These are phyloP conservation scores for Arbacia lixula DNA, from an alignment of 53 echinoderm and acorn worm species.

Conservation along the genomic window DNA sequence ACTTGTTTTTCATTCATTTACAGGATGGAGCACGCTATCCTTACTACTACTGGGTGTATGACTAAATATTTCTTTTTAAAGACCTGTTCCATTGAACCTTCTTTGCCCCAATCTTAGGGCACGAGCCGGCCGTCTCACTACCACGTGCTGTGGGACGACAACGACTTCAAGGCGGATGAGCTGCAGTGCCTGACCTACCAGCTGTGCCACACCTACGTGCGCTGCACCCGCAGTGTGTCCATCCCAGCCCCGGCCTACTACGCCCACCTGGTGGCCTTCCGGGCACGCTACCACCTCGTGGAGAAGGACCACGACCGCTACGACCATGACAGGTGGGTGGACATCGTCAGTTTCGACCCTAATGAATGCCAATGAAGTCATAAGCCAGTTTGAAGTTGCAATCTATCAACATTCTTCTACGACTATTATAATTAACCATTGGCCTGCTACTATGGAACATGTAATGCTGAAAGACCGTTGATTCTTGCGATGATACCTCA, in stretches of 20 bases:
- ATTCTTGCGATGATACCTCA: too few species aligned
- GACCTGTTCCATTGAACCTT: background rate
- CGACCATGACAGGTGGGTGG: constrained; percentile 31
- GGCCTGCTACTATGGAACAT: too few species aligned
- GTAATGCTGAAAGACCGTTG: too few species aligned
- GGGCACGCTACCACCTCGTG: constrained; percentile 93
- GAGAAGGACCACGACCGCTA: constrained; percentile 98
- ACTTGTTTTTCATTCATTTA: too few species aligned
- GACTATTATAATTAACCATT: too few species aligned
- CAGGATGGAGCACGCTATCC: too few species aligned
- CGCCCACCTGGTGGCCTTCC: constrained; percentile 96
- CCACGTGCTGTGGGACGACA: constrained; percentile 99
- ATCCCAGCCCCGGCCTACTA: constrained; percentile 99
- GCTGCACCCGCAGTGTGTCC: constrained; percentile 96
- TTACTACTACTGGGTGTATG: too few species aligned
- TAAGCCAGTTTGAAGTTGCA: too few species aligned
- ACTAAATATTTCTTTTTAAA: too few species aligned
- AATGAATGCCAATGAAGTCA: background rate
- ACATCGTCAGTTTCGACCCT: background rate
- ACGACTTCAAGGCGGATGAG: constrained; percentile 95
- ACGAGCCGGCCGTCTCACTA: constrained; percentile 99
- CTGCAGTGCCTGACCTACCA: constrained; percentile 99
- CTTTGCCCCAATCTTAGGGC: constrained; percentile 62
- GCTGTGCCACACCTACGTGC: constrained; percentile 97
- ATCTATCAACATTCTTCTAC: too few species aligned